phyloP scores from a whole-genome alignment of 2,797 vertebrate genomes.

The Muscicapa comitata region DNA sequence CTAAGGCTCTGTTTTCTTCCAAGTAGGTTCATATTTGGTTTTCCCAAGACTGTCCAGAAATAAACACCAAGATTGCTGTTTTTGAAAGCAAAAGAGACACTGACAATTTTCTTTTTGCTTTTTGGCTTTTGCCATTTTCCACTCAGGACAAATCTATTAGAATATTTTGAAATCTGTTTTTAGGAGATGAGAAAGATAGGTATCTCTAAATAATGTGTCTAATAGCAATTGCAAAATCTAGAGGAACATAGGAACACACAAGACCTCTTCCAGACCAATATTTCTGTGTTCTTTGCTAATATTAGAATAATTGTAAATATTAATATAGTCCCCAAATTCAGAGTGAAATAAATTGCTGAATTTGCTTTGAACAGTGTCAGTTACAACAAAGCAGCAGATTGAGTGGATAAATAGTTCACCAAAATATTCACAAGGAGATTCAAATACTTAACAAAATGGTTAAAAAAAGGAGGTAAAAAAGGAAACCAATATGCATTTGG shows the following conservation, averaged over 20 bases:
- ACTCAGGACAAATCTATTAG: not conserved
- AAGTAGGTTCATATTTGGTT: not conserved
- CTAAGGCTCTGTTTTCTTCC: not conserved
- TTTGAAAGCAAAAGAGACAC: not conserved
- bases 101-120: not conserved
- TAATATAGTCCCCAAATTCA: not conserved
- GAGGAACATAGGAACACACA: not conserved
- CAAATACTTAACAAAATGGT: not conserved
- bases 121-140: not conserved
- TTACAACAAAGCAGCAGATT: not conserved
- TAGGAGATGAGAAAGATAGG: not conserved
- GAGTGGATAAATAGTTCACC: not conserved
- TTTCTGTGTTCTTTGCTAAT: not conserved
- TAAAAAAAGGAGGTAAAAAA: not conserved
- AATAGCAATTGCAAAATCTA: not conserved
- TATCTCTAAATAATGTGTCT: not conserved
- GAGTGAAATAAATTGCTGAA: not conserved
- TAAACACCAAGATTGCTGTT: not conserved
- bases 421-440: not conserved
- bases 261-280: not conserved
- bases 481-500: conserved; percentile 5
- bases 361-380: not conserved
- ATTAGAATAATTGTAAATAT: not conserved
- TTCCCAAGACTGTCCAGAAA: not conserved
- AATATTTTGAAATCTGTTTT: not conserved